phyloP scores from a whole-genome alignment of 1,140 invertebrate genomes.

The Zaprionus vittiger region DNA sequence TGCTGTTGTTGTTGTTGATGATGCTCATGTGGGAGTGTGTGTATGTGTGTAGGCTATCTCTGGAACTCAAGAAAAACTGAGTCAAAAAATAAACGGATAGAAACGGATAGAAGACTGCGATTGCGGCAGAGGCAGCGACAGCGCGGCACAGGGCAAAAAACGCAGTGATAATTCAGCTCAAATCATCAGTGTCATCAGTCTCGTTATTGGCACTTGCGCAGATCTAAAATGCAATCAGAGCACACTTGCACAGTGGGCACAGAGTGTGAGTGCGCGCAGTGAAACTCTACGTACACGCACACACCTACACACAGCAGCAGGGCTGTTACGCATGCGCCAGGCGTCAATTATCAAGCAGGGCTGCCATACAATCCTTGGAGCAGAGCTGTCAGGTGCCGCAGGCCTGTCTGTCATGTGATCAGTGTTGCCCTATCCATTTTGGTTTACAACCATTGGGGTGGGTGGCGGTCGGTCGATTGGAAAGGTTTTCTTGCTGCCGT shows the following conservation, averaged over 20 bases:
- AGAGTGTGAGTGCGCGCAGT: neutral
- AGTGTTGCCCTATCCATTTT: neutral
- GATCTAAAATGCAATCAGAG: constrained; percentile 23
- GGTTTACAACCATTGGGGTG: constrained; percentile 8
- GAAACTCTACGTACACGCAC: neutral
- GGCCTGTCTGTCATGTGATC: constrained; percentile 7
- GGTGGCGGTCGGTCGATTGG: constrained; percentile 28
- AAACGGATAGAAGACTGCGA: constrained; percentile 2
- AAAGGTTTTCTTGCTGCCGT: constrained; percentile 49
- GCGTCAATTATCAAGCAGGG: neutral
- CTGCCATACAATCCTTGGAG: neutral
- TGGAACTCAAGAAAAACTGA: constrained; percentile 29
- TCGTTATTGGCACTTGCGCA: constrained; percentile 44
- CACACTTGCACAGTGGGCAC: constrained; percentile 25
- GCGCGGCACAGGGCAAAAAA: constrained; percentile 11
- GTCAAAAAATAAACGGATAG: constrained; percentile 33
- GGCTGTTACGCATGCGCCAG: constrained; percentile 16
- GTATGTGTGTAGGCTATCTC: constrained; percentile 15
- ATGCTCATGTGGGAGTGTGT: constrained; percentile 10
- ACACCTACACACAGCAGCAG: neutral
- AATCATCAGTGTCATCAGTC: constrained; percentile 60
- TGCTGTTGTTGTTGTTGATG: constrained; percentile 30
- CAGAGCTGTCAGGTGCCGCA: neutral
- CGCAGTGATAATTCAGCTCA: constrained; percentile 61
- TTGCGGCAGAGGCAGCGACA: constrained; percentile 8